phyloP scores from a whole-genome alignment of 2,113 vertebrate species.

The Salvelinus sp. region DNA sequence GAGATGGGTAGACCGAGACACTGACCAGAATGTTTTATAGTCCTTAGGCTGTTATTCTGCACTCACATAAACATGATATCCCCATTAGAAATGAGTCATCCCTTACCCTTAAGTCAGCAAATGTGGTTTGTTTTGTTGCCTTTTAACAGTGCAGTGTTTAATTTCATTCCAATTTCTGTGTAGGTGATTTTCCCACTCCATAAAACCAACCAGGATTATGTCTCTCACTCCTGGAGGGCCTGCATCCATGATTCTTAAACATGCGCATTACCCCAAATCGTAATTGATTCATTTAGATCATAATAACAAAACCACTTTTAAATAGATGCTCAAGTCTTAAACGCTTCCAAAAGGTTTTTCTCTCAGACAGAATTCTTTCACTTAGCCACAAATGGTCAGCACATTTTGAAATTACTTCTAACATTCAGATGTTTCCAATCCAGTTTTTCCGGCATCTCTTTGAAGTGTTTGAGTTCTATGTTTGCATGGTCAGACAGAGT shows the following conservation, averaged over 20 bases:
- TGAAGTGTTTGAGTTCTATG: conserved; percentile 7
- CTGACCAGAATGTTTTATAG: background rate
- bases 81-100: background rate
- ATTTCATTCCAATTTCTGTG: background rate
- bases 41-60: background rate
- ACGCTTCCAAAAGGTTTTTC: background rate
- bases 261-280: too few species aligned
- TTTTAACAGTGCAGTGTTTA: background rate
- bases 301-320: background rate
- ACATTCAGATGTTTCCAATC: conserved; percentile 16
- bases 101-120: background rate
- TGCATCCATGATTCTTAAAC: background rate
- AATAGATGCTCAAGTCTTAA: background rate
- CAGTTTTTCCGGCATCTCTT: background rate
- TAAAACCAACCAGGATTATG: background rate
- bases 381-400: background rate
- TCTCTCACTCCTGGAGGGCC: background rate
- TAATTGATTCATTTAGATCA: background rate
- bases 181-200: background rate
- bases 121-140: background rate
- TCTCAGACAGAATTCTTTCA: background rate
- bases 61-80: background rate
- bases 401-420: background rate
- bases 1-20: background rate
- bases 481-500: background rate